Evolutionary conservation across 2,797 vertebrate species (phyloP).

Genomic region (Sphenopsis melanotis): DNA sequence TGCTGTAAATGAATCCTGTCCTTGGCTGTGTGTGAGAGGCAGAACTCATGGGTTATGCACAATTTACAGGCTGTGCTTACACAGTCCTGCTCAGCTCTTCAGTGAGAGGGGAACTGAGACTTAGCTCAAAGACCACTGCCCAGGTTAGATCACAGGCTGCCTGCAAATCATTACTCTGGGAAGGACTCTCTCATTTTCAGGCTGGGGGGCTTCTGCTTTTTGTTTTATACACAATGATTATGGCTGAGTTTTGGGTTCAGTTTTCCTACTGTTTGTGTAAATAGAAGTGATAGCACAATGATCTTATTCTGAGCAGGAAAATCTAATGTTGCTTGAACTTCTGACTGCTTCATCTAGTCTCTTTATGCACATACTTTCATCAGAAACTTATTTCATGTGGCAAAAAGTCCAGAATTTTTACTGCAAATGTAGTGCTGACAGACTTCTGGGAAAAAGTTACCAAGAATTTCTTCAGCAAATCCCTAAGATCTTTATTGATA

Average conservation of each 20-base stretch:
- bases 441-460: not conserved
- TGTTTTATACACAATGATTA: not conserved
- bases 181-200: fast-evolving
- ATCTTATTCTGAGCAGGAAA: not conserved
- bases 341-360: not conserved
- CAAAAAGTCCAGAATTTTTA: not conserved
- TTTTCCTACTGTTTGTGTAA: not conserved
- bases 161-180: not conserved
- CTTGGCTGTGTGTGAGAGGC: not conserved
- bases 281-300: not conserved
- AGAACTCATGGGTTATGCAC: not conserved
- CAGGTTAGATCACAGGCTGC: not conserved
- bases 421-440: not conserved
- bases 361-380: not conserved
- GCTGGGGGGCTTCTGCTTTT: not conserved
- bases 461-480: not conserved
- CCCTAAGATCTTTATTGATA: not conserved
- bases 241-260: not conserved
- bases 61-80: not conserved
- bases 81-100: not conserved
- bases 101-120: not conserved
- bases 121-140: not conserved
- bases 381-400: not conserved
- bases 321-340: not conserved
- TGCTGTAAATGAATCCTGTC: not conserved